phyloP scores from a whole-genome alignment of 2,797 vertebrate genomes.

The Tangara arthus region DNA sequence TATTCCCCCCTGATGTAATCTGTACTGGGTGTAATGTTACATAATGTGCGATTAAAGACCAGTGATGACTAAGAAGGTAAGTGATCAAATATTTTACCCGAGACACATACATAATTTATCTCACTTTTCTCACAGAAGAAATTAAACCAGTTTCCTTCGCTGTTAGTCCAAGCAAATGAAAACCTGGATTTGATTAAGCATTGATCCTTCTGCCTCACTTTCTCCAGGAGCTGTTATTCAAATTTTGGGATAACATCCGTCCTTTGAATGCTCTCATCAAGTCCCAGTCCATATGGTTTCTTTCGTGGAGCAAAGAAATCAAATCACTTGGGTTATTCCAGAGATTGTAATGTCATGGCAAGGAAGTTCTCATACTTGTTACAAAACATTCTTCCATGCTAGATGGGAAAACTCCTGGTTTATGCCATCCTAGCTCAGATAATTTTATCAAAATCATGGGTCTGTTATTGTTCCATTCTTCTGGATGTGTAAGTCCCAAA shows the following conservation, averaged over 20 bases:
- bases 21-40: slow-evolving; percentile 26
- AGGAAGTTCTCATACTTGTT: neutral
- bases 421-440: neutral
- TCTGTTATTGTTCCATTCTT: neutral
- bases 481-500: neutral
- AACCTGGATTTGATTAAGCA: slow-evolving; percentile 3
- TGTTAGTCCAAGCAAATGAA: slow-evolving; percentile 39
- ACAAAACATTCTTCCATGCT: neutral
- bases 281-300: neutral
- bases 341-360: neutral
- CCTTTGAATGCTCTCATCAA: neutral
- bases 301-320: neutral
- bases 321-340: neutral
- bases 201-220: neutral
- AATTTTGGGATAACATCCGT: neutral
- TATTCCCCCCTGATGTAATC: neutral
- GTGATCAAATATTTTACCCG: slow-evolving; percentile 45
- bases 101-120: slow-evolving; percentile 39
- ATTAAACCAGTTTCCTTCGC: slow-evolving; percentile 40
- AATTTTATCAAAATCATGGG: neutral
- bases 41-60: slow-evolving; percentile 55
- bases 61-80: slow-evolving; percentile 52
- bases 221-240: neutral
- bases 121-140: slow-evolving; percentile 55
- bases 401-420: neutral